These are phyloP conservation scores for Eurois occulta DNA, from an alignment of 2,888 invertebrate species.

Conservation along the genomic window DNA sequence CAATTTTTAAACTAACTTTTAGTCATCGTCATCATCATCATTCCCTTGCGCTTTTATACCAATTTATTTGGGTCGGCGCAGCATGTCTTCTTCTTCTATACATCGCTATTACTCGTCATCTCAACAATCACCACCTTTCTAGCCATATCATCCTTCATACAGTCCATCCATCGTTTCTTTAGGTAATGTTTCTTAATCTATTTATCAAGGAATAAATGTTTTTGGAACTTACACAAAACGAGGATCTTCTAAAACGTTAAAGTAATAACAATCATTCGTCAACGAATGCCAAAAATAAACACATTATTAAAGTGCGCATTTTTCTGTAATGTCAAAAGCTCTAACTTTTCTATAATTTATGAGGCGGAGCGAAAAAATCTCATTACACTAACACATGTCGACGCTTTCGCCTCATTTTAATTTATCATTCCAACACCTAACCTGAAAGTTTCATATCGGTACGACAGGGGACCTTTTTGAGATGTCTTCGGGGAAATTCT, in stretches of 20 bases:
- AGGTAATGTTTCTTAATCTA: neutral
- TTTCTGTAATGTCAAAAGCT: constrained; percentile 32
- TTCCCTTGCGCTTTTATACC: too few species aligned
- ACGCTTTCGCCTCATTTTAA: constrained; percentile 81
- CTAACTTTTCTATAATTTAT: constrained; percentile 64
- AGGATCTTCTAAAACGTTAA: neutral
- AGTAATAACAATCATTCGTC: neutral
- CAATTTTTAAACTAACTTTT: neutral
- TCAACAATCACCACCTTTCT: too few species aligned
- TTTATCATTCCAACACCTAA: constrained; percentile 86
- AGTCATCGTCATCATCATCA: too few species aligned
- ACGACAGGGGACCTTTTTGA: constrained; percentile 81
- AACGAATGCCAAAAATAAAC: neutral
- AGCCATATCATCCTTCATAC: too few species aligned
- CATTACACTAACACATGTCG: constrained; percentile 77
- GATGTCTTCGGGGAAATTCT: constrained; percentile 89
- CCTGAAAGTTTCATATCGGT: constrained; percentile 80
- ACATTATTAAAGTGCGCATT: constrained; percentile 30
- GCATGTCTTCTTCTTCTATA: too few species aligned
- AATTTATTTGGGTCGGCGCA: too few species aligned
- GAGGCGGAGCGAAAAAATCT: constrained; percentile 72
- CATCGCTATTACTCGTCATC: too few species aligned
- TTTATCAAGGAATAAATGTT: neutral
- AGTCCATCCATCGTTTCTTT: too few species aligned
- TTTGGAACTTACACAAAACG: neutral